Evolutionary conservation across 2,888 invertebrate species (phyloP), one percentile per base, ranked within the genome.

Genomic region (Girardia tigrina): DNA sequence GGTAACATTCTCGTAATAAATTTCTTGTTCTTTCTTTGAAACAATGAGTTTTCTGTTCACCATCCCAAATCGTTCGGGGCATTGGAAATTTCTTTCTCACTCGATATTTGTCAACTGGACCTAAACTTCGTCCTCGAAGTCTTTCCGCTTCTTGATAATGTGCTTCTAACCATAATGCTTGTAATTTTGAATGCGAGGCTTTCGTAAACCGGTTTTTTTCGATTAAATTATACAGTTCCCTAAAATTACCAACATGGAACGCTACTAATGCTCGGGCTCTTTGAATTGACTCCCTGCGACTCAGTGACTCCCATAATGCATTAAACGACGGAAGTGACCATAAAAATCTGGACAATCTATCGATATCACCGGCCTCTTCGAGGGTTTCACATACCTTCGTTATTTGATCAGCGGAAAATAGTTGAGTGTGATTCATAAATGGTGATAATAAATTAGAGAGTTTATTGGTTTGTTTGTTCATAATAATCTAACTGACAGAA

Each of bases 31-130:
- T 4, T 86, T 98, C 87, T 81, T 94, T 93, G 86, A 93, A 94
- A 85, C 93, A 94, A 83, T 94, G 93, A n/a, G 92, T 93, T 86
- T 93, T 94, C 85, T 93, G 92, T 82, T 94, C 93, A 71, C 93
- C 93, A 85, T 93, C 93, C 92, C 92, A 93, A 79, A 93, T 93
- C 71, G 92, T 93, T 73, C 91, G 86, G 70, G 92, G 92, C 82
- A 92, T 85, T 0, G 93, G 93, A 82, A 90, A 92, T 88, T 93
- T 93, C 88, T 93, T 93, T 71, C 93, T 86, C 71, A 93, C 92
- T 29, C 91, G 87, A 85, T 93, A 93, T 83, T 93, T 93, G 85
- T 93, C 93, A 29, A 93, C 93, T 0, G 93, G 92, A 0, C 93
- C 92, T 74, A 93, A 85, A 20, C 92, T 91, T 80, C 92, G 86